phyloP scores from a whole-genome alignment of 2,888 invertebrate species.

The Halictus quadricinctus region DNA sequence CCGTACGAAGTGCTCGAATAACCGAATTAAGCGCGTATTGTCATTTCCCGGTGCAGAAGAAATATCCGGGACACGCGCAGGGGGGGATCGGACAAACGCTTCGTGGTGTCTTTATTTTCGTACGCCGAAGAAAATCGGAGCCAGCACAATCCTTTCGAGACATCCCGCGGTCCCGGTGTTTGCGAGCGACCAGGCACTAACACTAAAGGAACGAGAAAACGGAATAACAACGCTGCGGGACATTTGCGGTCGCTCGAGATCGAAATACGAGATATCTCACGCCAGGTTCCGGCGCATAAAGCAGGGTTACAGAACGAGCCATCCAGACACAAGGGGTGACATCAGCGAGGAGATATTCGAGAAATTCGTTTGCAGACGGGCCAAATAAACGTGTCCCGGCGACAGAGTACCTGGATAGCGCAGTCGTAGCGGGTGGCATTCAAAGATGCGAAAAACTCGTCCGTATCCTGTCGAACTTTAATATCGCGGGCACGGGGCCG shows the following conservation, averaged over 20 bases:
- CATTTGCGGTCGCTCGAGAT: constrained; percentile 69
- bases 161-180: constrained; percentile 47
- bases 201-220: constrained; percentile 40
- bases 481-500: constrained; percentile 24
- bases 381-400: constrained; percentile 52
- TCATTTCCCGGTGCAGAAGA: constrained; percentile 3
- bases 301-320: constrained; percentile 59
- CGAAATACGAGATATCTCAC: constrained; percentile 67
- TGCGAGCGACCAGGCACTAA: constrained; percentile 23
- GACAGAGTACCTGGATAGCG: constrained; percentile 34
- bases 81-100: constrained; percentile 2
- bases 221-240: constrained; percentile 70
- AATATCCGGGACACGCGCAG: constrained; percentile 16
- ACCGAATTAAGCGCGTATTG: constrained; percentile 39
- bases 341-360: constrained; percentile 57
- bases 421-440: constrained; percentile 16
- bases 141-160: constrained; percentile 36
- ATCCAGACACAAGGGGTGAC: constrained; percentile 48
- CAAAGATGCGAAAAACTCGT: constrained; percentile 15
- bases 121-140: constrained; percentile 45
- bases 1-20: constrained; percentile 32
- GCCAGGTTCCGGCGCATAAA: constrained; percentile 54
- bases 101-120: constrained; percentile 42
- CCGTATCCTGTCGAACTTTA: constrained; percentile 40
- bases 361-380: constrained; percentile 58